Evolutionary conservation across 2,888 invertebrate genomes (phyloP).

Genomic region (Polymixis flavicincta): DNA sequence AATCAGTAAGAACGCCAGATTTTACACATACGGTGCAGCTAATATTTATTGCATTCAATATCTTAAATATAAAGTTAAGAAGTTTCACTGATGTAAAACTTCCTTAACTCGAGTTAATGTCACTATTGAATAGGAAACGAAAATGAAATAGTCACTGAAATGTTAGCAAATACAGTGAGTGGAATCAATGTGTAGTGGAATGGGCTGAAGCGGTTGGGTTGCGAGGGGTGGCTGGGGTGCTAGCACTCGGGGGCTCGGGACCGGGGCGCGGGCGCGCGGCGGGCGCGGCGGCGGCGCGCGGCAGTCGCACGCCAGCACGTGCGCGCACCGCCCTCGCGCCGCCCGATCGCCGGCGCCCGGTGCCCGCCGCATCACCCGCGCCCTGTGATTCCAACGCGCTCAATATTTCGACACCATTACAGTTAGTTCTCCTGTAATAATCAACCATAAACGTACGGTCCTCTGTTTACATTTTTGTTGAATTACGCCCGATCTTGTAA

Average conservation of each 20-base stretch:
- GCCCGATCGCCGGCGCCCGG: conserved; percentile 66
- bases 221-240: conserved; percentile 73
- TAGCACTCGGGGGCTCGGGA: conserved; percentile 59
- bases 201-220: conserved; percentile 64
- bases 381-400: conserved; percentile 78
- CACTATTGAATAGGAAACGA: conserved; percentile 29
- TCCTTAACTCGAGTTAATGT: conserved; percentile 22
- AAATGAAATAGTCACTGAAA: conserved; percentile 46
- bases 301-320: conserved; percentile 89
- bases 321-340: conserved; percentile 86
- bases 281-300: conserved; percentile 80
- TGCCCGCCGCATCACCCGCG: conserved; percentile 73
- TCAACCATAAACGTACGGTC: conserved; percentile 34
- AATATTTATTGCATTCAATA: background rate
- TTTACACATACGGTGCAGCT: background rate
- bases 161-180: conserved; percentile 57
- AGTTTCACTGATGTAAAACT: background rate
- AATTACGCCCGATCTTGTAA: conserved; percentile 39
- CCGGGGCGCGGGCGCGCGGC: conserved; percentile 79
- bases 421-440: conserved; percentile 48
- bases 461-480: conserved; percentile 31
- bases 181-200: conserved; percentile 72
- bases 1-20: background rate
- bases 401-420: conserved; percentile 74
- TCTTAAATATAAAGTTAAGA: background rate